These are phyloP conservation scores for Apocrypta bakeri DNA, from an alignment of 1,140 invertebrate species.

Conservation along the genomic window DNA sequence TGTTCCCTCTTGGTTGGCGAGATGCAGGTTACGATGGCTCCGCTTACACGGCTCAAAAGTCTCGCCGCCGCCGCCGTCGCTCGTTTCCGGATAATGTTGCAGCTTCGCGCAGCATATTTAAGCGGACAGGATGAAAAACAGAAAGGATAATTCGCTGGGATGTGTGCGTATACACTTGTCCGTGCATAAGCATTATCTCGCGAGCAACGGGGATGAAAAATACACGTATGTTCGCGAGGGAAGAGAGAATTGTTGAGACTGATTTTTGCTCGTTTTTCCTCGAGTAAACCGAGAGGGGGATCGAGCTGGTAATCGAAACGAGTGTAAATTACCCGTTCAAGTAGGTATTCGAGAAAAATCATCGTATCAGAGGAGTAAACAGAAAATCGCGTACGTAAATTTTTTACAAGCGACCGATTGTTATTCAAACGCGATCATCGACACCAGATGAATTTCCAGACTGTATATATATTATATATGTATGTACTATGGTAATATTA, in stretches of 20 bases:
- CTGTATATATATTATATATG: too few relatives aligned
- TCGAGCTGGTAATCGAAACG: constrained; percentile 9
- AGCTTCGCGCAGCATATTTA: background rate
- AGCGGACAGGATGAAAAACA: background rate
- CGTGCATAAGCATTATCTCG: background rate
- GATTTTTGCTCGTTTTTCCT: background rate
- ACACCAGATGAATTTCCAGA: background rate
- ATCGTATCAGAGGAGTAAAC: background rate
- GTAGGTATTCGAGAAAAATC: background rate
- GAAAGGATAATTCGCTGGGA: constrained; percentile 2
- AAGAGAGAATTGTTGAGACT: background rate
- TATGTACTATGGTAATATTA: too few relatives aligned
- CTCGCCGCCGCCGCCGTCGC: background rate
- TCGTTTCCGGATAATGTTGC: constrained; percentile 32
- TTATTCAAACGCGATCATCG: background rate
- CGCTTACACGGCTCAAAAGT: constrained; percentile 4
- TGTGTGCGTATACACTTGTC: constrained; percentile 1
- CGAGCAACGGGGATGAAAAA: background rate
- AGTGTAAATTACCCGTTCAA: constrained; percentile 1
- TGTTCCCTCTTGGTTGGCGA: background rate
- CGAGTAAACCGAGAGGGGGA: too few relatives aligned
- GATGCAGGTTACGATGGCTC: background rate
- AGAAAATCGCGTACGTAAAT: background rate
- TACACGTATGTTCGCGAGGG: background rate
- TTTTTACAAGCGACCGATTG: background rate